phyloP scores from a whole-genome alignment of 2,113 vertebrate species.

The Choloepus hoffmanni region DNA sequence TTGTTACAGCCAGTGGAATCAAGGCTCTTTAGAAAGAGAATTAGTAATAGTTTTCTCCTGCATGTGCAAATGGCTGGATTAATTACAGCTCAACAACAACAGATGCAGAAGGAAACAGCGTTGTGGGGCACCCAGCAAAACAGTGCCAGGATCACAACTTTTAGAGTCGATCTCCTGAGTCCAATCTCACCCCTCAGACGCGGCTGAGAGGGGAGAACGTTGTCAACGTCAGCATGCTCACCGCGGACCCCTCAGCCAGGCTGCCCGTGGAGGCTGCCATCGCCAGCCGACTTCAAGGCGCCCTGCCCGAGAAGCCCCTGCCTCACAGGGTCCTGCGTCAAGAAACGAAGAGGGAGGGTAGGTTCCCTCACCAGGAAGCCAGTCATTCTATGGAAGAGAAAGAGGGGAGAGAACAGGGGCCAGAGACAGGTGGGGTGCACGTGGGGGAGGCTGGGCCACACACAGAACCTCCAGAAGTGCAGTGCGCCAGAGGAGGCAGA shows the following conservation, averaged over 20 bases:
- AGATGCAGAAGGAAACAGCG: background rate
- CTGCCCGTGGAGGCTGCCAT: background rate
- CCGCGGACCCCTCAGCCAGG: background rate
- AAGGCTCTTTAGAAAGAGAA: background rate
- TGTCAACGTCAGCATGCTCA: background rate
- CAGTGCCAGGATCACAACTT: background rate
- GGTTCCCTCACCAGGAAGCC: background rate
- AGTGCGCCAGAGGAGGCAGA: background rate
- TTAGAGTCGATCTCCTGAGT: background rate
- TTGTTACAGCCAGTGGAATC: background rate
- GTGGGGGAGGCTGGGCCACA: background rate
- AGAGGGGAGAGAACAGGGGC: background rate
- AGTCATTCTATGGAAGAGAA: background rate
- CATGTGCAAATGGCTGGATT: background rate
- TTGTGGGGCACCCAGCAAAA: background rate
- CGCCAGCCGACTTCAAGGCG: accelerated
- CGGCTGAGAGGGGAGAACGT: background rate
- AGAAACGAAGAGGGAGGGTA: background rate
- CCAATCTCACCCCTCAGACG: background rate
- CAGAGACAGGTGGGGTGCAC: background rate
- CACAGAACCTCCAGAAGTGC: background rate
- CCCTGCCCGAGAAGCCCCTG: background rate
- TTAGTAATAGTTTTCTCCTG: background rate
- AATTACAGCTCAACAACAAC: background rate
- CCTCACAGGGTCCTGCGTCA: accelerated